Percentiles rank a stretch among this genome's conserved stretches.
phyloP scores from a whole-genome alignment of 2,113 vertebrate species.

The Tupaia chinensis region DNA sequence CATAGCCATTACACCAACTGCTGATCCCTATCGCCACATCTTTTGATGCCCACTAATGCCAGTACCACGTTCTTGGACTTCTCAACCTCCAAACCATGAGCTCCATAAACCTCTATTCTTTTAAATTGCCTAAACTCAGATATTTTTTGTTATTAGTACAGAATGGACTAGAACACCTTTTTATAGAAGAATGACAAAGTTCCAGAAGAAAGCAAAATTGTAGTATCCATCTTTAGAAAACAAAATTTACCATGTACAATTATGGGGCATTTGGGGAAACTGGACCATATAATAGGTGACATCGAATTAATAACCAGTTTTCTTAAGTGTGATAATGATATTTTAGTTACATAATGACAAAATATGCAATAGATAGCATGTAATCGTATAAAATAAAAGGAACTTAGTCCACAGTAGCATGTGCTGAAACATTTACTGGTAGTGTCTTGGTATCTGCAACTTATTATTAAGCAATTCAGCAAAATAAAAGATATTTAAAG shows the following conservation, averaged over 20 bases:
- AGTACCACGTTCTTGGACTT: no score
- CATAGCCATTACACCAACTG: no score
- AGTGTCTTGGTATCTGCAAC: background rate
- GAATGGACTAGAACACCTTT: background rate
- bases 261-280: background rate
- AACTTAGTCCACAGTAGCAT: background rate
- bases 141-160: no score
- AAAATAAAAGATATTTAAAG: background rate
- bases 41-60: no score
- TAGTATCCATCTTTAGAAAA: background rate
- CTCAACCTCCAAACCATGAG: no score
- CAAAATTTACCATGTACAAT: background rate
- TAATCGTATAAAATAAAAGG: background rate
- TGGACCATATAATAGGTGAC: background rate
- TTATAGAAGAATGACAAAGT: background rate
- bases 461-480: constrained; percentile 25
- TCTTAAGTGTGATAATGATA: background rate
- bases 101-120: no score
- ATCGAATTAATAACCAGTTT: background rate
- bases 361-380: no score
- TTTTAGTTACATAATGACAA: background rate
- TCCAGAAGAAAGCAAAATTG: background rate
- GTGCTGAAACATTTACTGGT: background rate
- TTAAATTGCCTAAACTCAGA: no score
- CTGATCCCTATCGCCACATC: no score